A percentile compares a stretch with the other conserved stretches of the same genome.
phyloP scores from a whole-genome alignment of 92 coral and sea anemone genomes.

The Epizoanthus rinbou region DNA sequence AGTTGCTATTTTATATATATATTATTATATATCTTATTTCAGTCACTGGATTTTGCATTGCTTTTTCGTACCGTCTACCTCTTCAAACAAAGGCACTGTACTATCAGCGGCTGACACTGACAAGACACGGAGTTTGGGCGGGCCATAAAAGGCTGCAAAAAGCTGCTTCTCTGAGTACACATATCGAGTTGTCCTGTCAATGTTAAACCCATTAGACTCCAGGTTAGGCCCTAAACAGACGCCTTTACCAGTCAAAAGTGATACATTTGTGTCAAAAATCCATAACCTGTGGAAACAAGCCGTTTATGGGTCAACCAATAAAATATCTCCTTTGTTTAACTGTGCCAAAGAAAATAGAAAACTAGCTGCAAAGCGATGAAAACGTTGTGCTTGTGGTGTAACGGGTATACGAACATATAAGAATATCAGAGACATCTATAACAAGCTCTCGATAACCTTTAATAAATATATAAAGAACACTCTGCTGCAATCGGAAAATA shows the following conservation, averaged over 20 bases:
- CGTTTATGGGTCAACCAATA: not conserved
- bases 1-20: too few species aligned
- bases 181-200: constrained; percentile 7
- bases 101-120: not conserved
- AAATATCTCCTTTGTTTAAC: not conserved
- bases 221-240: not conserved
- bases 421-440: too few species aligned
- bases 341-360: not conserved
- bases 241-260: not conserved
- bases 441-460: too few species aligned
- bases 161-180: constrained; percentile 2
- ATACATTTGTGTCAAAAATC: not conserved
- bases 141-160: not conserved
- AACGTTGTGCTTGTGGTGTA: not conserved
- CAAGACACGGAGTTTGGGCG: not conserved
- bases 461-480: too few species aligned
- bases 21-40: too few species aligned
- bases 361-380: not conserved
- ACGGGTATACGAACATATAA: not conserved
- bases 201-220: constrained; percentile 1
- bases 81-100: not conserved
- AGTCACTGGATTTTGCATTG: too few species aligned
- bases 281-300: constrained; percentile 16
- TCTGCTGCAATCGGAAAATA: too few species aligned
- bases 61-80: too few species aligned